phyloP scores from a whole-genome alignment of 1,140 invertebrate genomes.

The Aphaenogaster rudis region DNA sequence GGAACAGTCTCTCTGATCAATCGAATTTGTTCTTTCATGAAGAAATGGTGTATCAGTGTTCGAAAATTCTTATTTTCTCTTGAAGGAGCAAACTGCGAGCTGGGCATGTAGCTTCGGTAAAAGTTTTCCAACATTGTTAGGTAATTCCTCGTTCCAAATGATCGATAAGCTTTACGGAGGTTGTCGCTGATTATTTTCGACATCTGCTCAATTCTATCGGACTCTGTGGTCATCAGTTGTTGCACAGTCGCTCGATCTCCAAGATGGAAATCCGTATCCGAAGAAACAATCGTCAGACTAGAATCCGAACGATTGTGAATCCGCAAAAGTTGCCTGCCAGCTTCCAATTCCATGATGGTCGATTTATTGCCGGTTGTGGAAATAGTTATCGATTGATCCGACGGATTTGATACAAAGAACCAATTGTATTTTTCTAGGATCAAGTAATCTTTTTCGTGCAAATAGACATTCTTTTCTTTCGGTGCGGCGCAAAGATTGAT shows the following conservation, averaged over 20 bases:
- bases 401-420: conserved; percentile 64
- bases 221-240: conserved; percentile 77
- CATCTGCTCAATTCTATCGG: conserved; percentile 35
- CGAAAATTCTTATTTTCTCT: conserved; percentile 39
- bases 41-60: conserved; percentile 72
- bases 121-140: conserved; percentile 67
- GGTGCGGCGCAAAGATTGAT: conserved; percentile 73
- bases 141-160: conserved; percentile 77
- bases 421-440: conserved; percentile 77
- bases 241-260: conserved; percentile 78
- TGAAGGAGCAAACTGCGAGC: background rate
- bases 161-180: conserved; percentile 70
- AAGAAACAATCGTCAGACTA: conserved; percentile 76
- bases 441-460: conserved; percentile 39
- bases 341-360: conserved; percentile 73
- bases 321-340: conserved; percentile 78
- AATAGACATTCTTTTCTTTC: background rate
- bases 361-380: conserved; percentile 76
- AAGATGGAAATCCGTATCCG: conserved; percentile 76
- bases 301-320: conserved; percentile 77
- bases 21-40: conserved; percentile 71
- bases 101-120: conserved; percentile 78
- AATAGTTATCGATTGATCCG: conserved; percentile 62
- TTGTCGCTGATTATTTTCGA: conserved; percentile 65
- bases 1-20: conserved; percentile 36